These are phyloP conservation scores for Arenaria interpres DNA, from an alignment of 2,113 vertebrate genomes.

Conservation along the genomic window DNA sequence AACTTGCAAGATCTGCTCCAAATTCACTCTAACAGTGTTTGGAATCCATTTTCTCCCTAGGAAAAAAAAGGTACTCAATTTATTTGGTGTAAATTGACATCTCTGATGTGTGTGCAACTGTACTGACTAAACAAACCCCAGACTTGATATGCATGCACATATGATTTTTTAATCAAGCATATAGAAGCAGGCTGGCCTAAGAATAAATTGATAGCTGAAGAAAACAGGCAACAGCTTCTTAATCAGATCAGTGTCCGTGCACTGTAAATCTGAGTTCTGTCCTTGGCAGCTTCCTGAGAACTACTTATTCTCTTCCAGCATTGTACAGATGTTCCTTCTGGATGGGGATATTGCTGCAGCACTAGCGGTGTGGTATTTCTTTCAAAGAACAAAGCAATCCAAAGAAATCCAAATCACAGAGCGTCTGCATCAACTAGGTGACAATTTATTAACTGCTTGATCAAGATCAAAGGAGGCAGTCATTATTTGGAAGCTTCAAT, in stretches of 20 bases:
- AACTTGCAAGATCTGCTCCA: neutral
- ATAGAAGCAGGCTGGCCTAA: neutral
- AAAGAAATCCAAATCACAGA: neutral
- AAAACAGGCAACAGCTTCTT: neutral
- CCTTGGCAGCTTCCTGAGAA: neutral
- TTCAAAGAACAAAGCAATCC: neutral
- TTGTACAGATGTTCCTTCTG: neutral
- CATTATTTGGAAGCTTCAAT: neutral
- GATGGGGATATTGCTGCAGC: neutral
- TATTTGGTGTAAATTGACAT: neutral
- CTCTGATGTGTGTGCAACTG: neutral
- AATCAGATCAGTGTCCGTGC: neutral
- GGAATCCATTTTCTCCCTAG: neutral
- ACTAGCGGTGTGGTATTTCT: neutral
- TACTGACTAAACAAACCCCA: neutral
- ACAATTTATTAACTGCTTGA: neutral
- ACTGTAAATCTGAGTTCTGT: neutral
- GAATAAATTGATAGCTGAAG: slow-evolving; percentile 1
- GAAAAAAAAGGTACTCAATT: neutral
- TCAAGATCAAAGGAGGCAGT: neutral
- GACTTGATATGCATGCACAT: neutral
- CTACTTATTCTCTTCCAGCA: neutral
- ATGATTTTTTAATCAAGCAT: neutral
- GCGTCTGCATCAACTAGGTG: neutral
- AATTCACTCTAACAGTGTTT: neutral